Base-by-base conservation (phyloP, 2,888 invertebrate genomes). In the Apantesis nais region DNA sequence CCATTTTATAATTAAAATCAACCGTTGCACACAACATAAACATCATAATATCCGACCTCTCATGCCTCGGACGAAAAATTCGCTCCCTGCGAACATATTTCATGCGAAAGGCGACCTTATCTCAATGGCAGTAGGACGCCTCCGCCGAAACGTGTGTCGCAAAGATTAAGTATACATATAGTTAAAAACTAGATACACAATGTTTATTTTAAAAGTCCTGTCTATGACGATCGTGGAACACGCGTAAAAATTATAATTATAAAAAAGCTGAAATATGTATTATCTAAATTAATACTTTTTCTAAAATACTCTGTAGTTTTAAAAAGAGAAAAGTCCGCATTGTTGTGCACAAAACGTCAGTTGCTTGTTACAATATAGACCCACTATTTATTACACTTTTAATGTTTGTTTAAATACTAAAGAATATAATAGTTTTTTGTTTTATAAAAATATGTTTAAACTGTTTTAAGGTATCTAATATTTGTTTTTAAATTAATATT, bases 1-100 rank as follows among this genome's bases (percentile, higher is more conserved):
- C 90, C 92, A 94, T 92, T 93, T 92, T 92, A 93, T 89, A 90
- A 88, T 93, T 93, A 93, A 93, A 93, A 90, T 90, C 92, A 93
- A 93, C 89, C 88, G 87, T 90, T 92, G 85, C 94, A 93, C 93
- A 94, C 93, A 93, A 92, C 91, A 89, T 89, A 88, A 91, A 89
- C 83, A 83, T 83, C 84, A 79, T 77, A 73, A 75, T 78, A 74
- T 81, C 60, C 79, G 75, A 74, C 71, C 78, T 74, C 72, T 81
- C 86, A 86, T 86, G 78, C 79, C 76, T 76, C 86, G 85, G 85
- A 88, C 85, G 82, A 79, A 79, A 79, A 75, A 76, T 76, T 75
- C 75, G 61, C 62, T 74, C 77, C 72, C 77, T 81, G 77, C 44
- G 69, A 82, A 83, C 86, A 86, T 83, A 84, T 83, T 81, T 82